These are phyloP conservation scores for Amphipyra berbera DNA, from an alignment of 2,888 invertebrate genomes.

Conservation along the genomic window DNA sequence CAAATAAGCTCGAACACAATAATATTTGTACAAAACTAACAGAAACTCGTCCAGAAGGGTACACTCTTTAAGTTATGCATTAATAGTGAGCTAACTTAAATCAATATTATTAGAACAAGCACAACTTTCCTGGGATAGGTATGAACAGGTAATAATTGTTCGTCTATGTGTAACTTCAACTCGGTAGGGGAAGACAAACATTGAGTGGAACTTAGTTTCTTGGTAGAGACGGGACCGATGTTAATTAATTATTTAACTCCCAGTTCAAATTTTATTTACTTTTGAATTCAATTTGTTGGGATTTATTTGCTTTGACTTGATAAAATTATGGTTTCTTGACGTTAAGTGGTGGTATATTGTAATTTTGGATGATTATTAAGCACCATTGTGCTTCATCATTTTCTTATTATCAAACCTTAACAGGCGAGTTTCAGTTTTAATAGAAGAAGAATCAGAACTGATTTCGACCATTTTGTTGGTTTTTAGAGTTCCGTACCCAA, in stretches of 20 bases:
- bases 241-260: slow-evolving; percentile 81
- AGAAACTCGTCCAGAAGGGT: slow-evolving; percentile 61
- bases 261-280: slow-evolving; percentile 70
- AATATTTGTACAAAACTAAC: slow-evolving; percentile 68
- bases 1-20: slow-evolving; percentile 65
- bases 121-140: slow-evolving; percentile 72
- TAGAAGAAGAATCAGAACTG: too few relatives aligned
- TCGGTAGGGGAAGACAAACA: slow-evolving; percentile 81
- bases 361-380: background rate
- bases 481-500: too few relatives aligned
- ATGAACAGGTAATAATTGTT: slow-evolving; percentile 72
- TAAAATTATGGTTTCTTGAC: slow-evolving; percentile 21
- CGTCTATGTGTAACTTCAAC: slow-evolving; percentile 76
- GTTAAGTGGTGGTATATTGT: slow-evolving; percentile 8
- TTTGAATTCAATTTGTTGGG: slow-evolving; percentile 56
- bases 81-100: slow-evolving; percentile 71
- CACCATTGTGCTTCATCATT: background rate
- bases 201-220: slow-evolving; percentile 80
- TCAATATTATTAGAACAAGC: slow-evolving; percentile 80
- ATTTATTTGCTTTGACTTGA: slow-evolving; percentile 43
- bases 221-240: slow-evolving; percentile 72
- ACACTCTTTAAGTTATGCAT: slow-evolving; percentile 66
- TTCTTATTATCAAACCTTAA: background rate
- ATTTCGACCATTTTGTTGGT: too few relatives aligned
- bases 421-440: too few relatives aligned